Evolutionary conservation across 2,888 invertebrate species (phyloP).

Genomic region (Thalpophila matura): DNA sequence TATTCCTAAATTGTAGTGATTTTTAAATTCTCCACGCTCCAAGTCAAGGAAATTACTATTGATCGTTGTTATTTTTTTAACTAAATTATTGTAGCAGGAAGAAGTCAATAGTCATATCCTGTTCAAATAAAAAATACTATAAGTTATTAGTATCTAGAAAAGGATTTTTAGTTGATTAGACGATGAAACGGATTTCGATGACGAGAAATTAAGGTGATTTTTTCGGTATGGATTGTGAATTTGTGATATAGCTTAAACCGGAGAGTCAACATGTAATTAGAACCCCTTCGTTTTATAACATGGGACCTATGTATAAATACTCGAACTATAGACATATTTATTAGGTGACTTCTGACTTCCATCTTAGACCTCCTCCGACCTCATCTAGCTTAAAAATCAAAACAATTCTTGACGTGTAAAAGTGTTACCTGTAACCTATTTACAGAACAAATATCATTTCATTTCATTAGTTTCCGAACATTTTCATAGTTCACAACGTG

Average conservation of each 20-base stretch:
- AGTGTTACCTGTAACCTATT: no score
- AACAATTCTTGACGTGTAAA: no score
- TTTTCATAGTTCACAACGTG: neutral
- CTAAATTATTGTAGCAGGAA: constrained; percentile 34
- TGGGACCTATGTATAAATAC: no score
- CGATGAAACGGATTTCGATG: constrained; percentile 1
- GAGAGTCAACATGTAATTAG: constrained; percentile 9
- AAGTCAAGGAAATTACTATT: constrained; percentile 40
- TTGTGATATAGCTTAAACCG: neutral
- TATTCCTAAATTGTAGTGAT: constrained; percentile 62
- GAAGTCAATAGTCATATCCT: constrained; percentile 36
- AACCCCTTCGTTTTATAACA: no score
- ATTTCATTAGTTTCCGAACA: no score
- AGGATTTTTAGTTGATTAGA: constrained; percentile 22
- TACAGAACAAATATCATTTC: no score
- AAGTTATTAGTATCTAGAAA: constrained; percentile 1
- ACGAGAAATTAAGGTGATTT: constrained; percentile 1
- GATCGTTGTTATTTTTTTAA: constrained; percentile 33
- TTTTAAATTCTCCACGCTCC: constrained; percentile 60
- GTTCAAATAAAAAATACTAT: constrained; percentile 35
- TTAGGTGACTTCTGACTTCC: no score
- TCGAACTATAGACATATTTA: no score
- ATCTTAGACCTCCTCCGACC: no score
- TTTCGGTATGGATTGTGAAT: constrained; percentile 19
- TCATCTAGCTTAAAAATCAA: no score